These are phyloP conservation scores for Sepioteuthis lessoniana DNA, from an alignment of 2,888 invertebrate genomes.

Conservation along the genomic window DNA sequence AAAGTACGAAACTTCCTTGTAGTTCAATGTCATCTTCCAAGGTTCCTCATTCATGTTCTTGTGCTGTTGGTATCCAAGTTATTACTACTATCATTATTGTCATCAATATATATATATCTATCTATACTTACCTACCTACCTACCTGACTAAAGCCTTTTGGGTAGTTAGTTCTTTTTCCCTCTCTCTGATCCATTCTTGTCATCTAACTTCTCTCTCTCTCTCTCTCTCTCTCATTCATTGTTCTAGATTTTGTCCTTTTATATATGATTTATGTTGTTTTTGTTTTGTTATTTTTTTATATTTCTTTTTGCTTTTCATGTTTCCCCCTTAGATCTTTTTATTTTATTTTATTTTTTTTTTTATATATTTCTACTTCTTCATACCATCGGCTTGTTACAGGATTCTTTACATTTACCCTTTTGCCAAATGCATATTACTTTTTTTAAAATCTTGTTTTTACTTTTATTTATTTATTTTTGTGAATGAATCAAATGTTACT, in stretches of 20 bases:
- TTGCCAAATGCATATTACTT: neutral
- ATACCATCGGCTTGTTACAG: neutral
- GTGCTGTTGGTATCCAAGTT: constrained; percentile 40
- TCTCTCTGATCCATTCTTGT: neutral
- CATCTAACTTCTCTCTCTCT: neutral
- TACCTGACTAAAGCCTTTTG: neutral
- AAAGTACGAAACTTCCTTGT: constrained; percentile 25
- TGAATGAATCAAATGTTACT: neutral
- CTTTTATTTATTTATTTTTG: neutral
- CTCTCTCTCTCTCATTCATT: neutral
- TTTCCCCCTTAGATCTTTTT: neutral
- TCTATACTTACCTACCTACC: neutral
- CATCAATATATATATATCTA: neutral
- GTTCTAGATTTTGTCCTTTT: neutral
- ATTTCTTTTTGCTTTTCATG: neutral
- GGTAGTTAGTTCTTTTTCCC: neutral
- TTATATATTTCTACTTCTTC: neutral
- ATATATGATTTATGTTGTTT: no score
- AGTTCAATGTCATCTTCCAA: constrained; percentile 45
- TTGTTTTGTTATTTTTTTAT: neutral
- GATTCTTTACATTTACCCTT: neutral
- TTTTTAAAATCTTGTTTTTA: neutral
- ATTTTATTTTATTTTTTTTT: no score
- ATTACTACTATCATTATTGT: constrained; percentile 15
- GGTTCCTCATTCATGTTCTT: constrained; percentile 40